These are phyloP conservation scores for Syngnathoides biaculeatus DNA, from an alignment of 2,113 vertebrate genomes.

Conservation along the genomic window DNA sequence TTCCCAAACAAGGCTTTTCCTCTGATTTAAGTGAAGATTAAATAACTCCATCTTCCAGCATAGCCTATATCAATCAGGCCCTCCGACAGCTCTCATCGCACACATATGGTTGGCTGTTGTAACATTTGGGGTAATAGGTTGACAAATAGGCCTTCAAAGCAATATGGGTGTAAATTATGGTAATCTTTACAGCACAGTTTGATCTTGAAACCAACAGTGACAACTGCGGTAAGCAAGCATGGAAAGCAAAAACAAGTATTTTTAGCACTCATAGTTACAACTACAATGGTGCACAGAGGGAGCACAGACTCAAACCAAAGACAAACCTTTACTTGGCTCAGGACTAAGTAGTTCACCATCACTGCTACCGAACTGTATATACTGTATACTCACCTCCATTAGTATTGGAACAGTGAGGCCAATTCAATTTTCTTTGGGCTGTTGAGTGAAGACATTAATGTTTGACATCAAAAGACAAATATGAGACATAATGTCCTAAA, in stretches of 20 bases:
- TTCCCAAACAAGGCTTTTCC: conserved; percentile 36
- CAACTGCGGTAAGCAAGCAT: conserved; percentile 51
- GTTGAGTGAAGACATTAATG: no score
- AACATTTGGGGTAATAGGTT: conserved; percentile 48
- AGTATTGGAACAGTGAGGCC: no score
- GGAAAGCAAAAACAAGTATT: conserved; percentile 35
- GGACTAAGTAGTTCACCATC: no score
- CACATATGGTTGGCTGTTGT: conserved; percentile 48
- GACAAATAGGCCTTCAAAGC: conserved; percentile 45
- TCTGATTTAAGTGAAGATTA: no score
- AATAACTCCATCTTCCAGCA: conserved; percentile 33
- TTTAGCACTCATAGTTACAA: background rate
- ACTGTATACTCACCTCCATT: no score
- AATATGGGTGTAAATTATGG: conserved; percentile 44
- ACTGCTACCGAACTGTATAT: no score
- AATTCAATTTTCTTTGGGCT: no score
- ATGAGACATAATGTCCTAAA: no score
- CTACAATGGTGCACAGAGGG: background rate
- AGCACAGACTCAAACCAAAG: no score
- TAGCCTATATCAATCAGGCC: conserved; percentile 44
- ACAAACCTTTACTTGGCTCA: background rate
- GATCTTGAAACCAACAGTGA: conserved; percentile 58
- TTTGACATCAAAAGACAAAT: no score
- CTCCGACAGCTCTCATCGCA: conserved; percentile 42
- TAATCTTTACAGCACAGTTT: conserved; percentile 52